Evolutionary conservation across 2,113 vertebrate genomes (phyloP).

Genomic region (Cyprinus carpio): DNA sequence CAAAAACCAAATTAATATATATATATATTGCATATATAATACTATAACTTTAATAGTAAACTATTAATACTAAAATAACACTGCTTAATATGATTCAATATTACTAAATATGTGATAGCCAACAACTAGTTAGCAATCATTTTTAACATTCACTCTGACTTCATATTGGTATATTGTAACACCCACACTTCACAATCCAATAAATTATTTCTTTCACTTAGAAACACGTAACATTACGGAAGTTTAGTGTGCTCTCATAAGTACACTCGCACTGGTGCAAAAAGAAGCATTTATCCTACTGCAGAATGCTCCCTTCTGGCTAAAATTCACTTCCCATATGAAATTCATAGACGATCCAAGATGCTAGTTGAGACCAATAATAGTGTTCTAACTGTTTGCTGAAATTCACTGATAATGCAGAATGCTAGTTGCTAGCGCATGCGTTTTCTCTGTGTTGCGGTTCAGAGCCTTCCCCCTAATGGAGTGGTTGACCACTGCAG

Average conservation of each 20-base stretch:
- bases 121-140: background rate
- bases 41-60: too few relatives aligned
- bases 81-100: too few relatives aligned
- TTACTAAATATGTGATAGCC: too few relatives aligned
- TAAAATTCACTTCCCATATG: slow-evolving; percentile 7
- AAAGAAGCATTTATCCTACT: background rate
- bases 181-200: background rate
- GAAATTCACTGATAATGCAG: slow-evolving; percentile 54
- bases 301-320: background rate
- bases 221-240: background rate
- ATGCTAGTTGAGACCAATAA: slow-evolving; percentile 34
- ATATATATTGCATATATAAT: too few relatives aligned
- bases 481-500: slow-evolving; percentile 54
- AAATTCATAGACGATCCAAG: slow-evolving; percentile 20
- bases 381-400: slow-evolving; percentile 42
- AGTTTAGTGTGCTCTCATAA: background rate
- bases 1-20: too few relatives aligned
- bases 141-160: background rate
- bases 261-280: background rate
- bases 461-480: slow-evolving; percentile 50
- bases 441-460: slow-evolving; percentile 50
- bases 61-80: too few relatives aligned
- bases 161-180: background rate
- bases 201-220: background rate
- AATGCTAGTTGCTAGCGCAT: slow-evolving; percentile 56